A percentile compares a stretch with the other conserved stretches of the same genome.
These are phyloP conservation scores for Phrynocephalus guinanensis DNA, from an alignment of 2,797 vertebrate genomes.

Conservation along the genomic window DNA sequence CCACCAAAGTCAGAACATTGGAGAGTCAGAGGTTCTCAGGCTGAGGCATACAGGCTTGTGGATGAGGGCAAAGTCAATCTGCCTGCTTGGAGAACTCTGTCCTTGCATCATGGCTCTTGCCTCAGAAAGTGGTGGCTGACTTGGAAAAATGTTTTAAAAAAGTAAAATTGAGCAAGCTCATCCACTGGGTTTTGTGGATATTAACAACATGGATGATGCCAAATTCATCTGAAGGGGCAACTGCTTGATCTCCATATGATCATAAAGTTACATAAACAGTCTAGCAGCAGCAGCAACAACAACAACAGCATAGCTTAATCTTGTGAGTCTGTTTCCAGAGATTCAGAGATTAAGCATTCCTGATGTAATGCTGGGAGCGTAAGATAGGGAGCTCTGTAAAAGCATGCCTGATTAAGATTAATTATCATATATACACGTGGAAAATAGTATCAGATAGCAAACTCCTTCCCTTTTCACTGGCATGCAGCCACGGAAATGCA, in stretches of 20 bases:
- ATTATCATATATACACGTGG: neutral
- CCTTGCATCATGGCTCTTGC: neutral
- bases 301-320: neutral
- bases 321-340: constrained; percentile 9
- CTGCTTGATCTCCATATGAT: neutral
- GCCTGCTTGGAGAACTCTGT: neutral
- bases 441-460: neutral
- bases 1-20: neutral
- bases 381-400: neutral
- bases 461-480: neutral
- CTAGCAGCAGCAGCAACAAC: neutral
- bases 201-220: neutral
- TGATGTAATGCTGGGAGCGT: constrained; percentile 16
- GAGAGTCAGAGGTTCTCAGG: neutral
- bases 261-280: neutral
- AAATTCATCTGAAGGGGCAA: neutral
- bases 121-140: neutral
- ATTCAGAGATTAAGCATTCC: neutral
- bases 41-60: neutral
- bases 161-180: neutral
- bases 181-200: neutral
- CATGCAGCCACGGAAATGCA: neutral
- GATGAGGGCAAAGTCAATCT: neutral
- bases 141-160: neutral
- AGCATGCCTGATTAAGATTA: constrained; percentile 5